phyloP scores from a whole-genome alignment of 2,113 vertebrate species.

The Bos javanicus region DNA sequence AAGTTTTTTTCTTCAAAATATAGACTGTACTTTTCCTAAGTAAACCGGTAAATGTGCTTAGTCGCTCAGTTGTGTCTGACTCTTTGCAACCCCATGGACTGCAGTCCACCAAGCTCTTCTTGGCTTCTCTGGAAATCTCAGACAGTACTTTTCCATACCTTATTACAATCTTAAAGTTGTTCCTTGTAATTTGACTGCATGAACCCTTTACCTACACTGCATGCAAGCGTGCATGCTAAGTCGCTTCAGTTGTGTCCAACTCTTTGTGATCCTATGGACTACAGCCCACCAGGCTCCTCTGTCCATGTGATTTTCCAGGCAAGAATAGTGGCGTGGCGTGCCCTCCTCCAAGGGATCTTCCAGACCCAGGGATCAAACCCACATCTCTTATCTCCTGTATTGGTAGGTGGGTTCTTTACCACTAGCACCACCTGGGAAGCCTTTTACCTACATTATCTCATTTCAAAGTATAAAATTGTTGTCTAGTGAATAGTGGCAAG shows the following conservation, averaged over 20 bases:
- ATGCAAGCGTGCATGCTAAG: neutral
- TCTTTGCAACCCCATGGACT: neutral
- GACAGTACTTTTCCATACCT: neutral
- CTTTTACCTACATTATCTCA: neutral
- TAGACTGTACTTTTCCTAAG: neutral
- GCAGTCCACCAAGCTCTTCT: neutral
- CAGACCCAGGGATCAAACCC: neutral
- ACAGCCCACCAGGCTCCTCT: neutral
- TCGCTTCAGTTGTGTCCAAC: neutral
- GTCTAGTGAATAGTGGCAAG: neutral
- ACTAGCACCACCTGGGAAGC: neutral
- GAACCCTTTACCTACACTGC: neutral
- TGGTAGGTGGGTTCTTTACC: neutral
- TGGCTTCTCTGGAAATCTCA: neutral
- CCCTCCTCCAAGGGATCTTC: neutral
- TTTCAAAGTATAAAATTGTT: neutral
- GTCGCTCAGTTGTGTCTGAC: accelerated
- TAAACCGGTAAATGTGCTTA: neutral
- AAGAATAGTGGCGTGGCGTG: neutral
- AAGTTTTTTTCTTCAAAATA: neutral
- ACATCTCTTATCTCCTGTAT: neutral
- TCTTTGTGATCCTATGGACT: neutral
- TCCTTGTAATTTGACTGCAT: neutral
- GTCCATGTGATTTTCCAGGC: neutral
- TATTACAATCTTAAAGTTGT: neutral